Evolutionary conservation across 2,113 vertebrate genomes (phyloP).

Genomic region (Hippoglossus stenolepis): DNA sequence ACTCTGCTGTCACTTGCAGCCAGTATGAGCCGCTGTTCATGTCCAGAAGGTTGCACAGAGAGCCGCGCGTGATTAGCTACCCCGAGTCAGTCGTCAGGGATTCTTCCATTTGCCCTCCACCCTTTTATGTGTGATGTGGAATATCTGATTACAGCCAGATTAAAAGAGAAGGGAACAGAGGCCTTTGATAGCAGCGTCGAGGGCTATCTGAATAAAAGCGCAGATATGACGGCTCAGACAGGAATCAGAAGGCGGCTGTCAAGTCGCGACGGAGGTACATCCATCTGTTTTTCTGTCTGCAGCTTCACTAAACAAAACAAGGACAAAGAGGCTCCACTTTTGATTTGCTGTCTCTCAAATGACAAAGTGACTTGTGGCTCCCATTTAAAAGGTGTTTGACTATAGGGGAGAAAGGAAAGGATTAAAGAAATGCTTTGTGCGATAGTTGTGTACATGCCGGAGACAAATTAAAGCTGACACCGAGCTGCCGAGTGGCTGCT

Average conservation of each 20-base stretch:
- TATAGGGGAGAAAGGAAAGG: not conserved
- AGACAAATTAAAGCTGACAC: slow-evolving; percentile 23
- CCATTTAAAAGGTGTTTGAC: slow-evolving; percentile 4
- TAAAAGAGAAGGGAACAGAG: slow-evolving; percentile 15
- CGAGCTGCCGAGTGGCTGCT: not conserved
- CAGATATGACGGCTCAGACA: slow-evolving; percentile 14
- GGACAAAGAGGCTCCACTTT: slow-evolving; percentile 12
- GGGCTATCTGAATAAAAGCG: slow-evolving; percentile 16
- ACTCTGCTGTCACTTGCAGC: slow-evolving; percentile 61
- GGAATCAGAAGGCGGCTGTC: not conserved
- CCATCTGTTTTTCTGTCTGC: slow-evolving; percentile 8
- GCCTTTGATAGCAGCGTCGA: slow-evolving; percentile 11
- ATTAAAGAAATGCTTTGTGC: not conserved
- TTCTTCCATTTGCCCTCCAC: slow-evolving; percentile 14
- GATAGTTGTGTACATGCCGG: not conserved
- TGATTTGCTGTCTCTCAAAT: slow-evolving; percentile 14
- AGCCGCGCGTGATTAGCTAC: slow-evolving; percentile 43
- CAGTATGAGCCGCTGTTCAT: slow-evolving; percentile 52
- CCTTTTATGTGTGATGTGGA: slow-evolving; percentile 32
- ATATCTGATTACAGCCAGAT: slow-evolving; percentile 29
- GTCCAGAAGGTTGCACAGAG: slow-evolving; percentile 52
- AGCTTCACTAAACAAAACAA: not conserved
- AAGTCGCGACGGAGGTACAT: slow-evolving; percentile 7
- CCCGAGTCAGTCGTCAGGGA: slow-evolving; percentile 28
- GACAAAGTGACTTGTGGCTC: not conserved